Conservation (phyloP, 2,888 invertebrate species). For the Creontiades dilutus region DNA sequence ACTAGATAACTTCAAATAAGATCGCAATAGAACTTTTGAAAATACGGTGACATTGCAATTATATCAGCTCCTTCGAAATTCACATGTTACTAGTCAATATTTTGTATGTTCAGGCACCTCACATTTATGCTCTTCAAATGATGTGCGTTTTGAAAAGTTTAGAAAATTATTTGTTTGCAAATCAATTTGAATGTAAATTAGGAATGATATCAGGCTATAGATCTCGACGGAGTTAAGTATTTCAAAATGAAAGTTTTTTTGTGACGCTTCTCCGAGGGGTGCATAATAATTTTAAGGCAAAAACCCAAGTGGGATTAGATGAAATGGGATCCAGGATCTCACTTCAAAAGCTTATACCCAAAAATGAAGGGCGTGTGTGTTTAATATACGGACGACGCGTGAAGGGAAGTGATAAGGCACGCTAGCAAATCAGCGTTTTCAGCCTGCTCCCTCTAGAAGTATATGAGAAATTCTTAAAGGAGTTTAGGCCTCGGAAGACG, state of each 20-base stretch:
- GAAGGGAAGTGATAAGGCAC: constrained; percentile 51
- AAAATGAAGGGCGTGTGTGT: constrained; percentile 20
- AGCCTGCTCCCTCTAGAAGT: not conserved
- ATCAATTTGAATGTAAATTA: not conserved
- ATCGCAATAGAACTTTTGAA: too few species aligned
- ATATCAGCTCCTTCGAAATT: too few species aligned
- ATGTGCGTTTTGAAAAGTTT: not conserved
- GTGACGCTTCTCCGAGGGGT: not conserved
- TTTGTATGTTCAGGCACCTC: too few species aligned
- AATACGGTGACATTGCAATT: too few species aligned
- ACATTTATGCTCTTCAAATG: too few species aligned
- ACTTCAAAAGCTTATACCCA: not conserved
- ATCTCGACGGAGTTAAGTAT: not conserved
- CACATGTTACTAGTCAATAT: too few species aligned
- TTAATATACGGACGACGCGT: constrained; percentile 19
- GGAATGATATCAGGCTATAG: not conserved
- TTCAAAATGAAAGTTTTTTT: not conserved
- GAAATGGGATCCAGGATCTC: not conserved
- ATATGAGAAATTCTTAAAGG: not conserved
- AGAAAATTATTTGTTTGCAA: not conserved
- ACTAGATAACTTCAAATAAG: too few species aligned
- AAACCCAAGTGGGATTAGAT: not conserved
- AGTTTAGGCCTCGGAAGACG: constrained; percentile 7
- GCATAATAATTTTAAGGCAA: constrained; percentile 1
- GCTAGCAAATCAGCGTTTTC: constrained; percentile 35